Evolutionary conservation across 2,797 vertebrate species (phyloP), one percentile per base, ranked within the genome.

Genomic region (Peromyscus nudipes): DNA sequence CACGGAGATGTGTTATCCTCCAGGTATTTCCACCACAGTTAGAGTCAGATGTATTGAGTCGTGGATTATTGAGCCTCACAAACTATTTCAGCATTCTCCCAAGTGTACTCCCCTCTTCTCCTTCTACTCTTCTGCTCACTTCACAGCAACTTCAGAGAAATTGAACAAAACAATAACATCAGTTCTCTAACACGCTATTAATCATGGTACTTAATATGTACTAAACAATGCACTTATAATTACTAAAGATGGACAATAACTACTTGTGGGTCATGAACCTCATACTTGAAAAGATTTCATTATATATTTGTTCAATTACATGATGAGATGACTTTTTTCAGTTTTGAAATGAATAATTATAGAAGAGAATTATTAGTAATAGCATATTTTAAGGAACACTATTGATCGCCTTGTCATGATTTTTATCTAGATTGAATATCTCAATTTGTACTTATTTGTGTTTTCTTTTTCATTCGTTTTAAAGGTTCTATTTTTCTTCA

Each of bases 281-380:
- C 86, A 57, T 91, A 65, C 64, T 16, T 84, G 43, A 86, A 83
- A 69, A 94, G 29, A 67, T 34, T 94, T 77, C 29, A 89, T 84
- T 91, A 80, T 67, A 85, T 88, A 84, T 84, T 92, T 86, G 2
- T 85, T 77, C n/a, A 77, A 81, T 40, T 86, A 52, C 92, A 34
- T 79, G 57, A 95, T 96, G 84, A 10, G 17, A 14, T 77, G 80
- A 64, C 31, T n/a, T 77, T 97, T 64, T 97, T 80, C n/a, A n/a
- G 43, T 93, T 94, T 37, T 89, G 83, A 97, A 96, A 97, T 95
- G 16, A 97, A 91, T 96, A 95, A 96, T 96, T 55, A 77, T 7
- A 84, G 17, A 82, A 89, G 7, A 60, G 81, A 67, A 96, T 49
- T 89, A 95, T 93, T 17, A 77, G 89, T 62, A 96, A 62, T 49